Evolutionary conservation across 2,888 invertebrate genomes (phyloP).

Genomic region (Lasioglossum pauxillum): DNA sequence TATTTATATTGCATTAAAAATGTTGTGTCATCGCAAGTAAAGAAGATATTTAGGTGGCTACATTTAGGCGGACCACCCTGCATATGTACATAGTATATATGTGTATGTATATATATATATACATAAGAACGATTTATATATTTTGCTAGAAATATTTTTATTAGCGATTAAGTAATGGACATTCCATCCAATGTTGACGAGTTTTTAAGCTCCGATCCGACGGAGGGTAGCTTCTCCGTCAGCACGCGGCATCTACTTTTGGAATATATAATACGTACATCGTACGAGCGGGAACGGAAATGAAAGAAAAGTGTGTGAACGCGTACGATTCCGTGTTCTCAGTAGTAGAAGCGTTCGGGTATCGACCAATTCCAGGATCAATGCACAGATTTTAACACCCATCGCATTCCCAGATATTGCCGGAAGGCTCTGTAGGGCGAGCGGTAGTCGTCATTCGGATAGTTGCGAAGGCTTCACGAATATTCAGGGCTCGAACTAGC

Average conservation of each 20-base stretch:
- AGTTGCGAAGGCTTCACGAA: not conserved
- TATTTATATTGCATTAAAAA: too few relatives aligned
- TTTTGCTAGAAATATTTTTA: slow-evolving; percentile 77
- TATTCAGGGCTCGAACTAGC: not conserved
- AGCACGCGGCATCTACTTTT: slow-evolving; percentile 57
- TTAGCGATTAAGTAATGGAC: slow-evolving; percentile 68
- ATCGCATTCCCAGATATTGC: slow-evolving; percentile 15
- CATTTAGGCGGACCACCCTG: too few relatives aligned
- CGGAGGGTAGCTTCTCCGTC: slow-evolving; percentile 40
- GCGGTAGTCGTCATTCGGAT: not conserved
- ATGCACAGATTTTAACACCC: slow-evolving; percentile 20
- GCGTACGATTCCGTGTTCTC: not conserved
- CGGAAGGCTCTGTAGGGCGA: not conserved
- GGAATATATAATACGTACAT: not conserved
- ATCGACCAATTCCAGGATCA: slow-evolving; percentile 13
- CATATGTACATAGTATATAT: not conserved
- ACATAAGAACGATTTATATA: slow-evolving; percentile 69
- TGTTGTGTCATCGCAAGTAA: too few relatives aligned
- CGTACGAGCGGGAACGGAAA: not conserved
- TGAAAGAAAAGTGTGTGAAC: not conserved
- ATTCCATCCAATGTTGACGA: slow-evolving; percentile 72
- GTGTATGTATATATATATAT: slow-evolving; percentile 42
- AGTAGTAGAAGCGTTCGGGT: not conserved
- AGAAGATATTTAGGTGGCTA: too few relatives aligned
- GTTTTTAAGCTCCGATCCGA: slow-evolving; percentile 43